Percentiles rank a stretch among this genome's conserved stretches.
phyloP scores from a whole-genome alignment of 2,113 vertebrate genomes.

The Trematocara zebra region DNA sequence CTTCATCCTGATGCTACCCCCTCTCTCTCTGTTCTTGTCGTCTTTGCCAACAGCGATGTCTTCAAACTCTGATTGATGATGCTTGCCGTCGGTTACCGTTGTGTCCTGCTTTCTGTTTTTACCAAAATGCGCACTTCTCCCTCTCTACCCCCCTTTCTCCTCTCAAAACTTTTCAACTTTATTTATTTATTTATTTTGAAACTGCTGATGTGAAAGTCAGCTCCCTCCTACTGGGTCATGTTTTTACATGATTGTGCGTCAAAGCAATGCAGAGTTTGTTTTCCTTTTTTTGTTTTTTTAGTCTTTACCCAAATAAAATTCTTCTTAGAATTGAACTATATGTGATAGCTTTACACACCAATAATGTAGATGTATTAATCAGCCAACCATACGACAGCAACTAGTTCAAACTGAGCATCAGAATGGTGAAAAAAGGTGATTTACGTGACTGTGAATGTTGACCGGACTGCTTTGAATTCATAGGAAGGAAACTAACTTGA shows the following conservation, averaged over 20 bases:
- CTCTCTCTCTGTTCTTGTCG: conserved; percentile 49
- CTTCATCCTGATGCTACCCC: conserved; percentile 26
- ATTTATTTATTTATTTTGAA: neutral
- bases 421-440: neutral
- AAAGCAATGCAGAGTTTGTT: neutral
- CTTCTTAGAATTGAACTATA: neutral
- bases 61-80: conserved; percentile 71
- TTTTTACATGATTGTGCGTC: neutral
- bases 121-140: conserved; percentile 38
- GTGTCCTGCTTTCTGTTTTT: conserved; percentile 68
- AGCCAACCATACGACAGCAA: accelerated
- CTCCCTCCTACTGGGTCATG: neutral
- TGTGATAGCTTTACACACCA: neutral
- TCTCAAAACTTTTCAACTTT: conserved; percentile 30
- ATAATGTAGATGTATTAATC: neutral
- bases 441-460: neutral
- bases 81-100: conserved; percentile 58
- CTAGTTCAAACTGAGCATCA: neutral
- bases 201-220: conserved; percentile 40
- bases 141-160: neutral
- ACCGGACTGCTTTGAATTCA: neutral
- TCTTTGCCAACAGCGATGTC: conserved; percentile 70
- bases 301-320: neutral
- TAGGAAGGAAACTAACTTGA: neutral
- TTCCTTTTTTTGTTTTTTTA: neutral